phyloP scores from a whole-genome alignment of 2,888 invertebrate species.

The Tipula helvola region DNA sequence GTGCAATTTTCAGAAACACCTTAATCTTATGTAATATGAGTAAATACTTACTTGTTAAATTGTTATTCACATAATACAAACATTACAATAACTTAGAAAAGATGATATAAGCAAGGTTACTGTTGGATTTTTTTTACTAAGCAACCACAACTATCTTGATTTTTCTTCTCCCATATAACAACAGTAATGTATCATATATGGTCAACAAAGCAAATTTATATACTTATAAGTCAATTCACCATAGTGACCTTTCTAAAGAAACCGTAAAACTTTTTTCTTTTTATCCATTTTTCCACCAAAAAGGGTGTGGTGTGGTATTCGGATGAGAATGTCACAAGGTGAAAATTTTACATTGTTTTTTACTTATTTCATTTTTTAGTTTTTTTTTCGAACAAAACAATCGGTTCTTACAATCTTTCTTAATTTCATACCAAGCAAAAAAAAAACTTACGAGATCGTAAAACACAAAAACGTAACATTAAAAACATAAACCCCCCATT shows the following conservation, averaged over 20 bases:
- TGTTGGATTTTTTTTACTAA: neutral
- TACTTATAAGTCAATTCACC: neutral
- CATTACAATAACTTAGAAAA: no score
- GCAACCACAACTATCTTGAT: neutral
- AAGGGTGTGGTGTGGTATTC: neutral
- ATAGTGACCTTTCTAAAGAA: neutral
- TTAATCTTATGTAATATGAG: no score
- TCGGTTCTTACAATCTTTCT: neutral
- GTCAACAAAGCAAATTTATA: neutral
- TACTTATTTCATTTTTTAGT: neutral
- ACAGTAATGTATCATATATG: neutral
- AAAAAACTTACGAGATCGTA: neutral
- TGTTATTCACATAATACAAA: no score
- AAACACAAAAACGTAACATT: conserved; percentile 4
- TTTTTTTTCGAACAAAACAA: neutral
- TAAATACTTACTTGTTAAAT: no score
- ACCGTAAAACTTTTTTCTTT: neutral
- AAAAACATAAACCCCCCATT: neutral
- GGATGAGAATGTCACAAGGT: conserved; percentile 4
- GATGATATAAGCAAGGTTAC: neutral
- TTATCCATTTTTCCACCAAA: neutral
- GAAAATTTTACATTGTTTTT: neutral
- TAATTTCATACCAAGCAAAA: neutral
- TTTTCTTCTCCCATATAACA: neutral
- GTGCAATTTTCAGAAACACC: no score